Base-by-base conservation (phyloP, 2,113 vertebrate species). In the Lagopus leucura region DNA sequence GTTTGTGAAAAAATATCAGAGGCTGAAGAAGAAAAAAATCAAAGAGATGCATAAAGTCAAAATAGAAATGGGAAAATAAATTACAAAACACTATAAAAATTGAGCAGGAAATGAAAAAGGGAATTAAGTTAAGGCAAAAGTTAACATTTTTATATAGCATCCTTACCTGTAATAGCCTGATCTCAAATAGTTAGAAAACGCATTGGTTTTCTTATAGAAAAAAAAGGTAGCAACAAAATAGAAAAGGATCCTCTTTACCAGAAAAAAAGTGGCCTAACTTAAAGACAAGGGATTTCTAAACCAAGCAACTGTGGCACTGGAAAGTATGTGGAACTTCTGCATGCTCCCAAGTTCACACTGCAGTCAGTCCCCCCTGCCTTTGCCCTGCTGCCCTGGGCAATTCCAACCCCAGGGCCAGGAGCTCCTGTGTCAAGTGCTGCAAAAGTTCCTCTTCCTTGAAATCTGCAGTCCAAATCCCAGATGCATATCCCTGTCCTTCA, bases 281-380 rank as follows among this genome's bases (percentile, higher is more conserved):
- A 64, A 32, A 27, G 13, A 50, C 47, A 65, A 45, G 34, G 22
- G 17, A 28, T 38, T 82, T 64, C 7, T 64, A 5, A 65, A 48
- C 36, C 47, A 50, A 79, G 65, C 8, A 52, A 3, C 13, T 6
- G 1, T 79, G 63, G n/a, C 54, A 57, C 12, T 32, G 25, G 12
- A 80, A 5, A 57, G 32, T 24, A 24, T 47, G 36, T 47, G 28
- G 40, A 55, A 12, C 52, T 43, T 54, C 48, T 16, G 10, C 0
- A 1, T 5, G 16, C 63, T 74, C 42, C 24, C 34, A 58, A 36
- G 50, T 38, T 86, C 27, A 36, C 0, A 0, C 27, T 52, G 32
- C 24, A 38, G 48, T 14, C 3, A 54, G 61, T 54, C 38, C 2
- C 55, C 43, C 13, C 16, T 38, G 8, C 4, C 13, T 57, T 32